phyloP scores from a whole-genome alignment of 64 coral and sea anemone species.

The Stylophora pistillata region DNA sequence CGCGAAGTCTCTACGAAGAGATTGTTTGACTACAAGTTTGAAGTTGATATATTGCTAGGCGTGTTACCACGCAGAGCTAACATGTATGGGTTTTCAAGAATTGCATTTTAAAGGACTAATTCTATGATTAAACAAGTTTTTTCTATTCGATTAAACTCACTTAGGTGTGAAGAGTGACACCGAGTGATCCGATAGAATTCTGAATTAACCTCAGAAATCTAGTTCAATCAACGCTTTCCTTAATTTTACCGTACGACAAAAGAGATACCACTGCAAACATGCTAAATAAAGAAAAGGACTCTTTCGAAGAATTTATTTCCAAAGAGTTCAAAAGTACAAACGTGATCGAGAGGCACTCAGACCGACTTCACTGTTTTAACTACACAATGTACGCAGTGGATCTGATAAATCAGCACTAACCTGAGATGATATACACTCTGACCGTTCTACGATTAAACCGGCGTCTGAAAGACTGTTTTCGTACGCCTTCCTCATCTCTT shows the following conservation, averaged over 20 bases:
- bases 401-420: neutral
- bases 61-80: neutral
- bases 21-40: neutral
- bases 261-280: too few relatives aligned
- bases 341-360: too few relatives aligned
- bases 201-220: neutral
- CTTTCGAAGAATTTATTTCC: too few relatives aligned
- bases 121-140: neutral
- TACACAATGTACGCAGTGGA: neutral
- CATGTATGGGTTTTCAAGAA: neutral
- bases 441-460: slow-evolving; percentile 48
- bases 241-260: too few relatives aligned
- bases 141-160: neutral
- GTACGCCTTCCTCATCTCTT: slow-evolving; percentile 52
- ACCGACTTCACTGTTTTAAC: neutral
- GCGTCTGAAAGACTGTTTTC: slow-evolving; percentile 24
- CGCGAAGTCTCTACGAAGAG: slow-evolving; percentile 5
- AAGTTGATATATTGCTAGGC: neutral
- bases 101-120: neutral
- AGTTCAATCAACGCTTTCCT: too few relatives aligned
- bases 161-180: neutral
- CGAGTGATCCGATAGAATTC: slow-evolving; percentile 1
- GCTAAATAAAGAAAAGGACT: too few relatives aligned
- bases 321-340: too few relatives aligned
- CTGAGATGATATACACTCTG: neutral